Base-by-base conservation (phyloP, 2,888 invertebrate genomes). In the Phlogophora meticulosa region DNA sequence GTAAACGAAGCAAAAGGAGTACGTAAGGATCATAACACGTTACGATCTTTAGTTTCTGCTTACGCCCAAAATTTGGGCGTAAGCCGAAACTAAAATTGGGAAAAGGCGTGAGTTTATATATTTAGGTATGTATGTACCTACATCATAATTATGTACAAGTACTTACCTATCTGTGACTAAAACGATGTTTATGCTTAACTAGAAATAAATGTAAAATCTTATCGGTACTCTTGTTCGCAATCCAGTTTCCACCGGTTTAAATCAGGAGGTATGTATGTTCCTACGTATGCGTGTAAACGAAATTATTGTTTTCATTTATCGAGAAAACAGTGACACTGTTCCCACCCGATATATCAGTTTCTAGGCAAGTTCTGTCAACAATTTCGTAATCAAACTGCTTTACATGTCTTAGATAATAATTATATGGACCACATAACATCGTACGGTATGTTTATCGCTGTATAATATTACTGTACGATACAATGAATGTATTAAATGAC, bases 131-230 rank as follows among this genome's bases (percentile, higher is more conserved):
- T n/a, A n/a, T n/a, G n/a, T n/a, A n/a, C n/a, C n/a, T n/a, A n/a
- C n/a, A n/a, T n/a, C n/a, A n/a, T n/a, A n/a, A n/a, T n/a, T n/a
- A n/a, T n/a, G n/a, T n/a, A n/a, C n/a, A n/a, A n/a, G n/a, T n/a
- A n/a, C n/a, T n/a, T n/a, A n/a, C n/a, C n/a, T n/a, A 46, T 48
- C 52, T 53, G 46, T 59, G 49, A 64, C 69, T 64, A 67, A 71
- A 66, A 48, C 17, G 40, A 42, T 51, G 56, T 52, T 52, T 45
- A 69, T 43, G 48, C 32, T 36, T 48, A 60, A 38, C 51, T 52
- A 34, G 55, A 56, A 64, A 34, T 55, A 58, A 55, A 74, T 40
- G 40, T 55, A 4, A 46, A 57, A 60, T 71, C 53, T 76, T 75
- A 71, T 76, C 75, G 49, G 9, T 53, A 40, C 56, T 60, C 46